Base-by-base conservation (phyloP, 2,888 invertebrate species). In the Phytoseiulus persimilis region DNA sequence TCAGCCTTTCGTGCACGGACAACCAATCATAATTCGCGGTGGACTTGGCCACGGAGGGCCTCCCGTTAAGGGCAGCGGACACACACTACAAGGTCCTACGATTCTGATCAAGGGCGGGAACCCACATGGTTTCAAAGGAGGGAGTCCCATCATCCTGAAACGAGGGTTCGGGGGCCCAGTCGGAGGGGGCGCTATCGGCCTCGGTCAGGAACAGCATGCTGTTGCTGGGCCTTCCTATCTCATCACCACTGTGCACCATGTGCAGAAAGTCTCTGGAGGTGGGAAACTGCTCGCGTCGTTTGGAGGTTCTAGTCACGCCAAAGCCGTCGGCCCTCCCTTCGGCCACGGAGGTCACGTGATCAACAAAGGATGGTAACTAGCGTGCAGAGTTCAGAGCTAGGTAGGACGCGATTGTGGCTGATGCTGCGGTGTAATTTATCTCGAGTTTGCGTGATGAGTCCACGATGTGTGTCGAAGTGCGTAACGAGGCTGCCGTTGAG, bases 161-260 rank as follows among this genome's bases (percentile, higher is more conserved):
- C 23, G 65, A 23, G 65, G 65, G 18, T 65, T 65, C 18, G 87
- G 84, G 18, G 84, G 33, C 31, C 39, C 32, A 33, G 5, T 6
- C 39, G 33, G 32, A 28, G 33, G 11, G 28, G 87, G 5, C 32
- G 6, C 87, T 87, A 84, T 84, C 33, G 87, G 87, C 28, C 39
- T 33, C 33, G 87, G 39, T 23, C 87, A 87, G n/a, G 87, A 87
- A 33, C 87, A 87, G 33, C 87, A 87, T 31, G 87, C 87, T 31
- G 87, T 87, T 9, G 32, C 87, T 9, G 87, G 87, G 11, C 87
- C 87, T 28, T 87, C 87, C 6, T 87, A 87, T 23, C 87, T 87
- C 33, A 87, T 87, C 87, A 87, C 87, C 5, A 87, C 87, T 1
- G 87, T 87, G 11, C 87, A 87, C 23, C 87, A 87, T 39, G 87